phyloP scores from a whole-genome alignment of 2,113 vertebrate genomes.

The Falco punctatus region DNA sequence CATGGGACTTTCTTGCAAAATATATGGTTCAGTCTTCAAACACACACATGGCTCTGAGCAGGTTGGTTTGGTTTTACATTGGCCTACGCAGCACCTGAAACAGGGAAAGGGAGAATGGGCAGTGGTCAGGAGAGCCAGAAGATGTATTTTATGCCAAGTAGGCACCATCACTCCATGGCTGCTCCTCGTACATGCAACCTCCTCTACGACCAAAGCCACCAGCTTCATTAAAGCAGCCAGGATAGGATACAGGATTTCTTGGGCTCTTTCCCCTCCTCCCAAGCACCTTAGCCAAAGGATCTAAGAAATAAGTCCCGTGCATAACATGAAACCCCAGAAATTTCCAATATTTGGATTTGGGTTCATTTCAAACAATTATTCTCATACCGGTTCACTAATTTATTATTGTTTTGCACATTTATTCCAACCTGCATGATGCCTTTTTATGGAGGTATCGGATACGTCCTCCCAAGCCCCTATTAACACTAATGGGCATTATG shows the following conservation, averaged over 20 bases:
- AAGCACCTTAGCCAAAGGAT: background rate
- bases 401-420: slow-evolving; percentile 72
- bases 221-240: background rate
- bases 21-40: background rate
- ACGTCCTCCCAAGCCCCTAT: slow-evolving; percentile 65
- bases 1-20: background rate
- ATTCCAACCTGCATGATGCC: slow-evolving; percentile 60
- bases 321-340: slow-evolving; percentile 49
- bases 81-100: background rate
- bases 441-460: slow-evolving; percentile 66
- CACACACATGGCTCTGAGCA: background rate
- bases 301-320: background rate
- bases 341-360: slow-evolving; percentile 71
- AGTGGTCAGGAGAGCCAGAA: background rate
- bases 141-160: background rate
- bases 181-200: accelerated
- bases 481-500: slow-evolving; percentile 69
- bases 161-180: background rate
- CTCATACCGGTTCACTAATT: slow-evolving; percentile 69
- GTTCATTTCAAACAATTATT: slow-evolving; percentile 69
- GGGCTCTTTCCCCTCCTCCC: background rate
- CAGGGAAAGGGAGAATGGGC: background rate
- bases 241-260: background rate
- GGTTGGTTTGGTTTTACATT: background rate
- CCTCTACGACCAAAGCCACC: background rate